phyloP scores from a whole-genome alignment of 2,113 vertebrate genomes.

The Eptatretus burgeri region DNA sequence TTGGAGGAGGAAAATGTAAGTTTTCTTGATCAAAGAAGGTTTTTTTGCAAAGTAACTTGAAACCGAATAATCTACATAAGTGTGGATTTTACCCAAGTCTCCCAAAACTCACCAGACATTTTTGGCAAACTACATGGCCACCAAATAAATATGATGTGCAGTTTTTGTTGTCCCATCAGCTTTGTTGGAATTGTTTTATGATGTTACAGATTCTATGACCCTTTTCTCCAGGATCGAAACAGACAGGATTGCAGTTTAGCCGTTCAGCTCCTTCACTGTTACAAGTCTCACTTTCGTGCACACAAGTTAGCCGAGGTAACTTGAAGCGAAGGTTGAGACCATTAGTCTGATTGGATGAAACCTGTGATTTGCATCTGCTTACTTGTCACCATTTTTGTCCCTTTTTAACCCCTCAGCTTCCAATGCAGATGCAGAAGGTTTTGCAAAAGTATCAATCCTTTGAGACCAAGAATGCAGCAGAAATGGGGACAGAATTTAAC shows the following conservation, averaged over 20 bases:
- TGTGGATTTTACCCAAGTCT: neutral
- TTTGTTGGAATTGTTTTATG: too few relatives aligned
- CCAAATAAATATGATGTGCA: too few relatives aligned
- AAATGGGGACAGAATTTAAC: neutral
- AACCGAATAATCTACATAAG: neutral
- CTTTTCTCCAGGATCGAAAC: conserved; percentile 44
- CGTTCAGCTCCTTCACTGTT: conserved; percentile 67
- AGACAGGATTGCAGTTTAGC: conserved; percentile 89
- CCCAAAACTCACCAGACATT: neutral
- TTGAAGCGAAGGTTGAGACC: too few relatives aligned
- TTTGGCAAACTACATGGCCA: neutral
- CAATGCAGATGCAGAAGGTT: too few relatives aligned
- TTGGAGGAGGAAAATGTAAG: conserved; percentile 79
- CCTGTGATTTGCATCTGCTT: too few relatives aligned
- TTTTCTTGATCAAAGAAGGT: conserved; percentile 12
- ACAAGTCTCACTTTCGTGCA: conserved; percentile 51
- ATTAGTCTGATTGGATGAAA: too few relatives aligned
- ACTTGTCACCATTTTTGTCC: too few relatives aligned
- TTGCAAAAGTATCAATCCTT: too few relatives aligned
- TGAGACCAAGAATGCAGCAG: too few relatives aligned
- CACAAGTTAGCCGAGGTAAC: conserved; percentile 63
- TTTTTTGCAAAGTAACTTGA: too few relatives aligned
- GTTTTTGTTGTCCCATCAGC: too few relatives aligned
- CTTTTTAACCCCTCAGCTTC: too few relatives aligned
- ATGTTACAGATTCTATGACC: neutral